Percentiles rank a stretch among this genome's conserved stretches.
phyloP scores from a whole-genome alignment of 1,140 invertebrate species.

The Helicoverpa zea region DNA sequence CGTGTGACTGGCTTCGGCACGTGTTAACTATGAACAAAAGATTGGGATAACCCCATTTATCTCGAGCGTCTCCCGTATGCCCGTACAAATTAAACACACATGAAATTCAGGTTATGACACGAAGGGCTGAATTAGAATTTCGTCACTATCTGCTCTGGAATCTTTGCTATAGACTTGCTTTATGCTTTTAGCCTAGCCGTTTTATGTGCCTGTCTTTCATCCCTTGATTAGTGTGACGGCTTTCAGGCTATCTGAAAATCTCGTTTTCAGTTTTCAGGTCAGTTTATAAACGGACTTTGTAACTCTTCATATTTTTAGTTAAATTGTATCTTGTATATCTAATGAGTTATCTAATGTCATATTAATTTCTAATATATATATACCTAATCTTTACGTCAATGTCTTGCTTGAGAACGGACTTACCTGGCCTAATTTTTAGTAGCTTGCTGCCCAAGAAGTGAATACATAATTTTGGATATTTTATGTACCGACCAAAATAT shows the following conservation, averaged over 20 bases:
- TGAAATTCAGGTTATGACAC: slow-evolving; percentile 24
- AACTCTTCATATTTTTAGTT: background rate
- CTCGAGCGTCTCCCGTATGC: slow-evolving; percentile 21
- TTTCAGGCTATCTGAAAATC: background rate
- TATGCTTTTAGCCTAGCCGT: background rate
- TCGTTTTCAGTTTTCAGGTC: background rate
- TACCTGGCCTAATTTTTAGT: no score
- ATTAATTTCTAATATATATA: no score
- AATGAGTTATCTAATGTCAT: no score
- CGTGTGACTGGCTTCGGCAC: slow-evolving; percentile 50
- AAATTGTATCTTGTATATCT: background rate
- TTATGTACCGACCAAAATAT: no score
- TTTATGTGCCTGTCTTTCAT: slow-evolving; percentile 21
- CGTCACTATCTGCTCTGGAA: background rate
- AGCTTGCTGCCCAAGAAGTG: no score
- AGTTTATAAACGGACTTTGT: background rate
- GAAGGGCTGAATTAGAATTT: slow-evolving; percentile 21
- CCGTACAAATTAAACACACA: slow-evolving; percentile 48
- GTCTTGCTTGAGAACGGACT: no score
- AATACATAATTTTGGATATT: no score
- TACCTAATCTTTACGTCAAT: no score
- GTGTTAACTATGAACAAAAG: slow-evolving; percentile 55
- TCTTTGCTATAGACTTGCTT: background rate
- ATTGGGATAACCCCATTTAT: slow-evolving; percentile 52
- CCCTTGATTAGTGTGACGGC: background rate